Conservation (phyloP, 2,888 invertebrate genomes). For the Ganaspis brasiliensis region DNA sequence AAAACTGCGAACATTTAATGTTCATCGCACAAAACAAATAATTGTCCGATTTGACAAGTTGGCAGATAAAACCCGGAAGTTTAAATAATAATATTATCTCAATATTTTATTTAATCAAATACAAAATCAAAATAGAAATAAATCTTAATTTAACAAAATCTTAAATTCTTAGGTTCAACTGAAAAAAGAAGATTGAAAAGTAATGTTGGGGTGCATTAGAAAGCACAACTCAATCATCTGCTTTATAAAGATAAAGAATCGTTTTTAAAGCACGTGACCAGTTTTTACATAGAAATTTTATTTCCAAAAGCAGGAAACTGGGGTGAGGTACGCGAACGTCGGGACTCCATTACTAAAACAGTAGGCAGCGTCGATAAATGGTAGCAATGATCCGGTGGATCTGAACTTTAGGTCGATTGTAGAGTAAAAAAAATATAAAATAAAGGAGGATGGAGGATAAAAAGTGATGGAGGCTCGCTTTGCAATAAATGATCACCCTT, state of each 20-base stretch:
- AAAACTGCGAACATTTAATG: no score
- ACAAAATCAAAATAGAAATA: no score
- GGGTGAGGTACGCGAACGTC: slow-evolving; percentile 51
- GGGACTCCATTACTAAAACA: slow-evolving; percentile 77
- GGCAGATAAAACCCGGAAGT: no score
- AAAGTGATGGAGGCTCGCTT: slow-evolving; percentile 47
- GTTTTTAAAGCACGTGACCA: slow-evolving; percentile 59
- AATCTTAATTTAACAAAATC: no score
- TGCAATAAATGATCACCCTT: slow-evolving; percentile 77
- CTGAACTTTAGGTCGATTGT: slow-evolving; percentile 73
- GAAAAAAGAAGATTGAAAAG: slow-evolving; percentile 12
- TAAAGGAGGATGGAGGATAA: slow-evolving; percentile 42
- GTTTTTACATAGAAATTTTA: slow-evolving; percentile 61
- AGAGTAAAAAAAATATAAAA: slow-evolving; percentile 70
- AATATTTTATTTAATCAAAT: no score
- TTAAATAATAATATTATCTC: no score
- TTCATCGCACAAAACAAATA: no score
- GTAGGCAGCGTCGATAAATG: slow-evolving; percentile 75
- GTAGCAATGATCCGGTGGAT: slow-evolving; percentile 73
- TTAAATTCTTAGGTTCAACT: no score
- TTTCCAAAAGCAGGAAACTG: slow-evolving; percentile 51
- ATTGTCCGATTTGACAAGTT: no score
- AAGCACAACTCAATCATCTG: slow-evolving; percentile 21
- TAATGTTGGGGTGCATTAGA: slow-evolving; percentile 16
- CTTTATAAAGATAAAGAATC: neutral